Evolutionary conservation across 2,113 vertebrate genomes (phyloP).

Genomic region (Labeo rohita): DNA sequence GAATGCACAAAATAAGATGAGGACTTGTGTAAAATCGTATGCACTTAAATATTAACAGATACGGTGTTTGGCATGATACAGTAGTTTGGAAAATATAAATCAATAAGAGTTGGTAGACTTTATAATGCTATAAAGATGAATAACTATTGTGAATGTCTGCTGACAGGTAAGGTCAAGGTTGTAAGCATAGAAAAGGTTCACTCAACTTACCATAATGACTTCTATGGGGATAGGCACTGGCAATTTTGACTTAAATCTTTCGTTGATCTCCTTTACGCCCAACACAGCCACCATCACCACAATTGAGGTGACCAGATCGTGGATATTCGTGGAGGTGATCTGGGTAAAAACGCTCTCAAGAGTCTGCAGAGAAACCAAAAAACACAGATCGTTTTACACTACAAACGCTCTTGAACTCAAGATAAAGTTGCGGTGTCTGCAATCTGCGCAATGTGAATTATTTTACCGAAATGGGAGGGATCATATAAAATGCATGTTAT

Average conservation of each 20-base stretch:
- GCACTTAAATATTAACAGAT: neutral
- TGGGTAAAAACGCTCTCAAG: constrained; percentile 81
- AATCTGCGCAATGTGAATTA: too few relatives aligned
- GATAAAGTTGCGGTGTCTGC: too few relatives aligned
- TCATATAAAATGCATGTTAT: too few relatives aligned
- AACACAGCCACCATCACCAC: constrained; percentile 85
- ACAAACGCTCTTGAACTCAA: neutral
- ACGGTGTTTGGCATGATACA: neutral
- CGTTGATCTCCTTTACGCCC: constrained; percentile 89
- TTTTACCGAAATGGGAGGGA: too few relatives aligned
- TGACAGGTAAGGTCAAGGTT: neutral
- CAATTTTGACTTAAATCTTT: constrained; percentile 87
- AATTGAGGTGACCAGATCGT: constrained; percentile 87
- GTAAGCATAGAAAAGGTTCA: neutral
- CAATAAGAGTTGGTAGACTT: neutral
- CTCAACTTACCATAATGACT: constrained; percentile 86
- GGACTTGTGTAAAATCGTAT: neutral
- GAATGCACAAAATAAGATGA: neutral
- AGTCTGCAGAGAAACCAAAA: constrained; percentile 17
- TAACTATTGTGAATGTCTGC: neutral
- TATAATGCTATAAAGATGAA: constrained; percentile 8
- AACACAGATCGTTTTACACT: neutral
- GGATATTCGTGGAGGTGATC: constrained; percentile 84
- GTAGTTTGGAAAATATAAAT: neutral
- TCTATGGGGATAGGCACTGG: constrained; percentile 93